Conservation (phyloP, 2,888 invertebrate species). For the Caenorhabditis sp. region DNA sequence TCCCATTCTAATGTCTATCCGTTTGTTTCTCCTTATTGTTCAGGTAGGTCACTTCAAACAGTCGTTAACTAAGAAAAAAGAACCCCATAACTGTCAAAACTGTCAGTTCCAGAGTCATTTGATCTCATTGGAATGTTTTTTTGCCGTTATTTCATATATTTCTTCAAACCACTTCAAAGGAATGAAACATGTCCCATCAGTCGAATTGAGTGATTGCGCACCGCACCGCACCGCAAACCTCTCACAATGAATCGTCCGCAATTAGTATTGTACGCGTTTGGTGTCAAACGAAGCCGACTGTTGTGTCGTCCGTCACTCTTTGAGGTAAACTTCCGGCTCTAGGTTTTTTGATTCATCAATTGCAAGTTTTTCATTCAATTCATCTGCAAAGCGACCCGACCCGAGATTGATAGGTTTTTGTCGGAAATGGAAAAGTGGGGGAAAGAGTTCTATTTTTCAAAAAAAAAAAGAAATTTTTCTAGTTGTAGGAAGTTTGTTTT, state of each 20-base stretch:
- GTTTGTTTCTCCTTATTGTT: too few species aligned
- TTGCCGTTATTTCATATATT: conserved; percentile 15
- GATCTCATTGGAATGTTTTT: conserved; percentile 14
- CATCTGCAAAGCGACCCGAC: conserved; percentile 13
- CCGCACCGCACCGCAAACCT: conserved; percentile 7
- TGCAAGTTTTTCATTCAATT: conserved; percentile 8
- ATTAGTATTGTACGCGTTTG: conserved; percentile 51
- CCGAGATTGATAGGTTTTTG: conserved; percentile 50
- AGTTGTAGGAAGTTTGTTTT: too few species aligned
- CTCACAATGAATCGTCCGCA: conserved; percentile 53
- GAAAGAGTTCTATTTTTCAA: too few species aligned
- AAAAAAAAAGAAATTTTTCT: too few species aligned
- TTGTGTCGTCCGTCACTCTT: conserved; percentile 5
- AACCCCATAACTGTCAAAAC: background rate
- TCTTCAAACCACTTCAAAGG: conserved; percentile 46
- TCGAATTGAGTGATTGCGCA: conserved; percentile 60
- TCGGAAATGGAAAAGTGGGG: conserved; percentile 18
- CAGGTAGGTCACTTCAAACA: background rate
- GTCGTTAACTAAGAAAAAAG: background rate
- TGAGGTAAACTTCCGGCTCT: conserved; percentile 66
- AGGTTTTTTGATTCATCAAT: conserved; percentile 47
- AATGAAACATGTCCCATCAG: conserved; percentile 59
- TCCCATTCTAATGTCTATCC: too few species aligned
- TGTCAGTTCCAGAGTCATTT: conserved; percentile 34
- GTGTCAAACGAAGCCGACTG: conserved; percentile 51